Evolutionary conservation across 2,888 invertebrate species (phyloP).

Genomic region (Callinectes sapidus): DNA sequence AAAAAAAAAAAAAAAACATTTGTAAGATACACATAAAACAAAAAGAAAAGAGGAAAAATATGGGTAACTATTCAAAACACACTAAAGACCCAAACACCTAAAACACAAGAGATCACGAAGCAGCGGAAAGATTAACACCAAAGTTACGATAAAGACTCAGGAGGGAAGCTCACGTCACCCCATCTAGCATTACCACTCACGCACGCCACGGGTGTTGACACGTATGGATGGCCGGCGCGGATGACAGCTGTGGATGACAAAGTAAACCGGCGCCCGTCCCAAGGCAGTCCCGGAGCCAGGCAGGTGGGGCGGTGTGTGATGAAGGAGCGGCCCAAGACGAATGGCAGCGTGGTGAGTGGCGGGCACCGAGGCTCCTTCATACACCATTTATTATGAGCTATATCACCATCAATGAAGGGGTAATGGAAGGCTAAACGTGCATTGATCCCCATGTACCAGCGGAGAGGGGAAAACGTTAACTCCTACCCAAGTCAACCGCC

Average conservation of each 20-base stretch:
- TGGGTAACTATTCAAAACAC: too few species aligned
- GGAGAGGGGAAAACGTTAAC: background rate
- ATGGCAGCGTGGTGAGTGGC: slow-evolving; percentile 6
- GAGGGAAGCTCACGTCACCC: background rate
- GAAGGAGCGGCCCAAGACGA: slow-evolving; percentile 5
- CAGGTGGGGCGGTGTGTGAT: background rate
- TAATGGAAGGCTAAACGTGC: slow-evolving; percentile 7
- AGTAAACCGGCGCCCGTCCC: background rate
- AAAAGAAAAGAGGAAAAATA: too few species aligned
- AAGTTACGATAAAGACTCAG: background rate
- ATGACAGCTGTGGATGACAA: slow-evolving; percentile 17
- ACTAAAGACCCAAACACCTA: too few species aligned
- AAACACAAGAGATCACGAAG: too few species aligned
- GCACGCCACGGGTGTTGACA: background rate
- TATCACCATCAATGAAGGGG: background rate
- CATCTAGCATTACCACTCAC: background rate
- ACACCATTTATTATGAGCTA: slow-evolving; percentile 9
- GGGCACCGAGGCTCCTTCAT: background rate
- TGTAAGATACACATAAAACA: too few species aligned
- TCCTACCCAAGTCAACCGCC: too few species aligned
- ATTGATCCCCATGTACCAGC: background rate
- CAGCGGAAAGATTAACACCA: background rate
- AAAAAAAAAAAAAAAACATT: too few species aligned
- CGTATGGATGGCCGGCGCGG: background rate
- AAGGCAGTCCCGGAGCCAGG: background rate